phyloP scores from a whole-genome alignment of 2,797 vertebrate species.

The Pseudochirops corinnae region DNA sequence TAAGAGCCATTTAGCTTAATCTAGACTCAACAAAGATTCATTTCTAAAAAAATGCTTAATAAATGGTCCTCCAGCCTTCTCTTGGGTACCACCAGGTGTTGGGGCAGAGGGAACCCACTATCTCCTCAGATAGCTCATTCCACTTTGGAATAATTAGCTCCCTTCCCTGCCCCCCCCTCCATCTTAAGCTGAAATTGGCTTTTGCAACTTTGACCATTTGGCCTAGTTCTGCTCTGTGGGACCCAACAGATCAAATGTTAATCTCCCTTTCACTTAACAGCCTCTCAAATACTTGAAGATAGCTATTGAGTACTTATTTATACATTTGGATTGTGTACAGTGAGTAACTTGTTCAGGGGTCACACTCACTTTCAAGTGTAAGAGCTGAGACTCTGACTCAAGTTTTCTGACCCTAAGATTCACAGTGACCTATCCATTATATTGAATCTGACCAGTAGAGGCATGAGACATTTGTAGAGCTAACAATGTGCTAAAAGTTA shows the following conservation, averaged over 20 bases:
- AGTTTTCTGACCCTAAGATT: background rate
- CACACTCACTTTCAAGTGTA: background rate
- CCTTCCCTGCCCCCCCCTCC: accelerated
- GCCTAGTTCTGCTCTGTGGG: background rate
- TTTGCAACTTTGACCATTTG: background rate
- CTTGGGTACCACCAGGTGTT: background rate
- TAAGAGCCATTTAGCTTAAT: background rate
- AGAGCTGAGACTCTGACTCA: background rate
- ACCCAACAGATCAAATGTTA: background rate
- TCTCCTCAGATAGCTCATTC: background rate
- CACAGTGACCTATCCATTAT: background rate
- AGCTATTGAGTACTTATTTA: background rate
- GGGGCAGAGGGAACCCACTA: background rate
- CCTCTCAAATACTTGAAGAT: background rate
- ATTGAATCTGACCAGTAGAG: background rate
- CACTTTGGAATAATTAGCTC: background rate
- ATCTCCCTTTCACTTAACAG: background rate
- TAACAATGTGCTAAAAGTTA: background rate
- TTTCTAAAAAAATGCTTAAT: background rate
- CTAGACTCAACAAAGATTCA: background rate
- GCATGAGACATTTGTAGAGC: background rate
- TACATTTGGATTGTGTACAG: background rate
- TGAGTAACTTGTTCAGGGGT: background rate
- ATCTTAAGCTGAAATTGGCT: background rate
- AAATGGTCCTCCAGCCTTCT: background rate